Conservation (phyloP, 1,140 invertebrate species). For the Hyles vespertilio region DNA sequence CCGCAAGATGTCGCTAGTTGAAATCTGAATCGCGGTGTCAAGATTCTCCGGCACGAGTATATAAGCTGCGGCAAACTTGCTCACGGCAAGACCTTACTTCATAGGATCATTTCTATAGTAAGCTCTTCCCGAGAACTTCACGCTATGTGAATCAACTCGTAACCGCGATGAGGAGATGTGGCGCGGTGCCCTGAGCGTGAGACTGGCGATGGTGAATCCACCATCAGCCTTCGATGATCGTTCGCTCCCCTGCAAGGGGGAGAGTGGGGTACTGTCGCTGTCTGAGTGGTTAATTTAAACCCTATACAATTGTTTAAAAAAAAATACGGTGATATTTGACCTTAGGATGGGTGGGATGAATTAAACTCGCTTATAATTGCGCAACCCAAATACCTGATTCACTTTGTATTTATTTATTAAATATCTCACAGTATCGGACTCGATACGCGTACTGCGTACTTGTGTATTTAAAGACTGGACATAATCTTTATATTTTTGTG, state of each 20-base stretch:
- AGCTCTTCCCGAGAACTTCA: constrained; percentile 29
- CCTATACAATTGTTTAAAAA: neutral
- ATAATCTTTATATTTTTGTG: no score
- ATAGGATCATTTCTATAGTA: constrained; percentile 43
- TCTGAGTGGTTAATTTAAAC: constrained; percentile 31
- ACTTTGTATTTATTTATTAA: no score
- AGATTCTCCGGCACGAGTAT: constrained; percentile 17
- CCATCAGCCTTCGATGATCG: constrained; percentile 41
- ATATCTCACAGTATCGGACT: neutral
- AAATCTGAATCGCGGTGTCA: constrained; percentile 19
- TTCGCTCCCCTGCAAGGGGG: constrained; percentile 17
- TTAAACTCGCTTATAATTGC: no score
- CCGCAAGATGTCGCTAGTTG: constrained; percentile 17
- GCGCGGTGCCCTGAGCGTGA: constrained; percentile 36
- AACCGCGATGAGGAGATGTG: constrained; percentile 33
- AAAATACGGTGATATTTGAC: no score
- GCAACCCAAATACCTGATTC: no score
- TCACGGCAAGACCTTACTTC: constrained; percentile 33
- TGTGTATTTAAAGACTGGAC: no score
- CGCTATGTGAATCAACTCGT: constrained; percentile 23
- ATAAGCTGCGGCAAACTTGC: neutral
- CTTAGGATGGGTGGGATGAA: no score
- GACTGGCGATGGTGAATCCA: constrained; percentile 21
- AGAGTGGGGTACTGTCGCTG: constrained; percentile 22
- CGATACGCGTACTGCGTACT: no score